Base-by-base conservation (phyloP, 2,113 vertebrate genomes). In the Elachura formosa region DNA sequence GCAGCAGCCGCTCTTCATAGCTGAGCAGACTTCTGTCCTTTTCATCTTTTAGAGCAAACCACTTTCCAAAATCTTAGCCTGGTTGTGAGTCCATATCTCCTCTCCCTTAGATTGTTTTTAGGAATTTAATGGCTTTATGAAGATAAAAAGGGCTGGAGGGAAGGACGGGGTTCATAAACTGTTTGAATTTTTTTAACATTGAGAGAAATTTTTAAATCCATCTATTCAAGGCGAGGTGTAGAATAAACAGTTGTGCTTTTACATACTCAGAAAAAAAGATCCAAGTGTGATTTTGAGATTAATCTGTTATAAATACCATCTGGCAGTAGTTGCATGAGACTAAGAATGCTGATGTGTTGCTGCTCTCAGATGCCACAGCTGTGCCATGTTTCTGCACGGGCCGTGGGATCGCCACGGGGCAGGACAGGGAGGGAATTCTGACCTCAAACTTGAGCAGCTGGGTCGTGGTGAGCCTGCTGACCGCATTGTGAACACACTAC, bases 1-100 rank as follows among this genome's bases (percentile, higher is more conserved):
- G 97, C 97, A 98, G 97, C 98, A 98, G 98, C 98, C 98, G 98
- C 97, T 98, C 90, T 69, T 96, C 78, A 87, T 87, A 84, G 71
- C 34, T 34, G 75, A 94, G 96, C 61, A 81, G 73, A 85, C 72
- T 97, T 97, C 79, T 91, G 94, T 96, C 84, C 90, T 91, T 95
- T 95, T 92, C 52, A 55, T 92, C 95, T 91, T 64, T 56, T 46
- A 79, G 46, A 75, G 66, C 73, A 93, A 96, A 76, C 72, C 43
- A 31, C 61, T 74, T 95, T 62, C 79, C 89, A 62, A 80, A 93
- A 89, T 95, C 91, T 81, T 84, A 46, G 64, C 38, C 38, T 36
- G 20, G 17, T 8, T 71, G 36, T 67, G 87, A 89, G 73, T 93
- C 89, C 11, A 1, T 14, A 48, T 85, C 79, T 79, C 61, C 14